Evolutionary conservation across 2,888 invertebrate genomes (phyloP), one percentile per base, ranked within the genome.

Genomic region (Coelinius sp.): DNA sequence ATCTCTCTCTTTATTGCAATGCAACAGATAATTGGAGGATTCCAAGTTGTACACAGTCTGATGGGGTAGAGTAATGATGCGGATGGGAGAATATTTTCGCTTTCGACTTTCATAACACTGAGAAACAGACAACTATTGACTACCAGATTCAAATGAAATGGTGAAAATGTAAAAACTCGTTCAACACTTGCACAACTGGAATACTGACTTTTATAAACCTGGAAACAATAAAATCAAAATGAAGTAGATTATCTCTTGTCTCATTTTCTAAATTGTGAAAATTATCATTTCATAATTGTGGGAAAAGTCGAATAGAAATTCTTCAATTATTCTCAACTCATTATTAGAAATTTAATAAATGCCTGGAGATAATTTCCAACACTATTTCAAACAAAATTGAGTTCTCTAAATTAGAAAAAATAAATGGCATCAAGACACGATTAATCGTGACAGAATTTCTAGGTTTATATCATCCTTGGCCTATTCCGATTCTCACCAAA

Each of bases 21-120:
- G 27, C n/a, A n/a, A 17, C n/a, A 44, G 24, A 63, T 63, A 63
- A 63, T 63, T 63, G 41, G 41, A 41, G 63, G 63, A 63, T 63
- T 41, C 38, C 20, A 12, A 59, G 53, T 53, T n/a, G n/a, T n/a
- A n/a, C n/a, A n/a, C n/a, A n/a, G n/a, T n/a, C n/a, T n/a, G n/a
- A n/a, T n/a, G n/a, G n/a, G n/a, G n/a, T n/a, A n/a, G 53, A 25
- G 59, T 31, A 59, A 59, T 59, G 59, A 7, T 14, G 59, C 17
- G 22, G 49, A 49, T 17, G 17, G 20, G 49, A 56, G 27, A 56
- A 56, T 2, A 8, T 56, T 56, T 27, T 56, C 53, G 53, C 53
- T 56, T 56, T 56, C 53, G 53, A 25, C 27, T 56, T 56, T 56
- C 53, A 24, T 56, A 56, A 56, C 24, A 56, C 22, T 38, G 10